Evolutionary conservation across 2,113 vertebrate species (phyloP).

Genomic region (Propithecus coquereli): DNA sequence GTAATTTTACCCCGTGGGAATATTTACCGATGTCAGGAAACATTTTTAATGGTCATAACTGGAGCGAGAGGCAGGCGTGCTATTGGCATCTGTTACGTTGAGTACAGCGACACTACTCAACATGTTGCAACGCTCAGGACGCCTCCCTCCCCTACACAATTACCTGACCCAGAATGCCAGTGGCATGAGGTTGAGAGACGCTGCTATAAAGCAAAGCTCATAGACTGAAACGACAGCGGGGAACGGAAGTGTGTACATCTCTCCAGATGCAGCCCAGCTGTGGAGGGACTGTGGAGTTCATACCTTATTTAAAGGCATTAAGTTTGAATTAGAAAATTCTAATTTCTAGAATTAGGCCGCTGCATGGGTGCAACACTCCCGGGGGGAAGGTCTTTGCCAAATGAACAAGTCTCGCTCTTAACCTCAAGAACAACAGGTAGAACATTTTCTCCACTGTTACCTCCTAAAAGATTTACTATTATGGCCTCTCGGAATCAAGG

Average conservation of each 20-base stretch:
- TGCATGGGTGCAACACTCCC: accelerated
- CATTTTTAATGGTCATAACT: not conserved
- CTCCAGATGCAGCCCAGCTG: not conserved
- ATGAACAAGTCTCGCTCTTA: not conserved
- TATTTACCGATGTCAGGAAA: not conserved
- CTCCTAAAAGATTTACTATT: not conserved
- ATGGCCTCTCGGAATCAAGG: not conserved
- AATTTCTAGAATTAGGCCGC: too few relatives aligned
- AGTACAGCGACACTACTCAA: not conserved
- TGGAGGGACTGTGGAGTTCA: not conserved
- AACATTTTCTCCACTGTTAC: not conserved
- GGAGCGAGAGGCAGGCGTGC: too few relatives aligned
- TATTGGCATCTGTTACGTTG: not conserved
- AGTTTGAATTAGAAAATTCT: not conserved
- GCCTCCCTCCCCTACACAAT: not conserved
- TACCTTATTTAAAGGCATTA: not conserved
- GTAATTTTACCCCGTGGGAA: not conserved
- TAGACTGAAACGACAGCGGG: not conserved
- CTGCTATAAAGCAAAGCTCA: not conserved
- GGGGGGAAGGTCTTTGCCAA: not conserved
- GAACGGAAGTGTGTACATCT: not conserved
- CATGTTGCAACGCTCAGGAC: not conserved
- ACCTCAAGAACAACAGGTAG: not conserved
- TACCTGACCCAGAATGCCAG: too few relatives aligned
- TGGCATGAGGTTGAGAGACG: not conserved